These are phyloP conservation scores for Sorex maritimensis DNA, from an alignment of 2,797 vertebrate species.

Conservation along the genomic window DNA sequence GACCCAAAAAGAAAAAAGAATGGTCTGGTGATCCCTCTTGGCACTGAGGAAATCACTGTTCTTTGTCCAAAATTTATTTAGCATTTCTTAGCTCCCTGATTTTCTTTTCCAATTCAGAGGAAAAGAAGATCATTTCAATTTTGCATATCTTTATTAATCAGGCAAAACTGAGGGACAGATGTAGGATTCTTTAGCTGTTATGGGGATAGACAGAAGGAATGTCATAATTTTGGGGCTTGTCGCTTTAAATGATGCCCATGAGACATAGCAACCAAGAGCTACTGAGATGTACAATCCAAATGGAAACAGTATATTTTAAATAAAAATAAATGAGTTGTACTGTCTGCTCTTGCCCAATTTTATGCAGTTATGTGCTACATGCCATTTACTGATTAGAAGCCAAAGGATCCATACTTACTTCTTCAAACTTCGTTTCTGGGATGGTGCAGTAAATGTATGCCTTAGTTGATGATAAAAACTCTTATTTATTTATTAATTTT, in stretches of 20 bases:
- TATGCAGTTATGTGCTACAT: background rate
- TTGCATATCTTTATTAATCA: slow-evolving; percentile 81
- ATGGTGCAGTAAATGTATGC: background rate
- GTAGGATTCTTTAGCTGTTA: slow-evolving; percentile 54
- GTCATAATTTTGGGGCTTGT: slow-evolving; percentile 70
- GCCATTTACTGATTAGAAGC: background rate
- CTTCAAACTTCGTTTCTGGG: background rate
- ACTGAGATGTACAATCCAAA: slow-evolving; percentile 61
- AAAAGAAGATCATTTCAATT: slow-evolving; percentile 64
- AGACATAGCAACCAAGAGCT: slow-evolving; percentile 40
- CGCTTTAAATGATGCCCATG: slow-evolving; percentile 75
- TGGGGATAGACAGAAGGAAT: slow-evolving; percentile 75
- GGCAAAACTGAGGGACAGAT: slow-evolving; percentile 70
- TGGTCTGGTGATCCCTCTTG: background rate
- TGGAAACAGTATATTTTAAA: slow-evolving; percentile 65
- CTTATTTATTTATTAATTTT: background rate
- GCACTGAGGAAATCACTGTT: background rate
- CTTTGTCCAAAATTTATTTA: slow-evolving; percentile 13
- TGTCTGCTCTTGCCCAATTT: background rate
- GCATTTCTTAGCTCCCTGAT: background rate
- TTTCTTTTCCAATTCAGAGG: slow-evolving; percentile 38
- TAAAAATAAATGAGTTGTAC: slow-evolving; percentile 44
- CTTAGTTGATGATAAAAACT: background rate
- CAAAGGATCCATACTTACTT: background rate
- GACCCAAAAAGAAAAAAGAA: too few relatives aligned